A percentile compares a stretch with the other conserved stretches of the same genome.
Evolutionary conservation across 2,113 vertebrate species (phyloP).

Genomic region (Marmota monax): DNA sequence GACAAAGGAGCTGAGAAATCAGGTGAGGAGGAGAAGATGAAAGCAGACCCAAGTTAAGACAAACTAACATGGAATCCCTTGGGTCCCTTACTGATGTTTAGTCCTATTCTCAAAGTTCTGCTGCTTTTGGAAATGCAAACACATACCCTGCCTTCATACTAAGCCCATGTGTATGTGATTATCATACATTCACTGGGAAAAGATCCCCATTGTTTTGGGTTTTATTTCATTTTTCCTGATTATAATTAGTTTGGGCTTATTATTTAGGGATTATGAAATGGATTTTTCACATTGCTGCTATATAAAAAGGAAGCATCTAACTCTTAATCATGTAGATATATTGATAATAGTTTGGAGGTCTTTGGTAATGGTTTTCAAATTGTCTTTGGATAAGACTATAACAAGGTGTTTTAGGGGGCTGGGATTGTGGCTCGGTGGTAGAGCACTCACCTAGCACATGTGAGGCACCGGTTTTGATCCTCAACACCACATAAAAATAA

Average conservation of each 20-base stretch:
- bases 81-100: not conserved
- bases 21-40: not conserved
- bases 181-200: slow-evolving; percentile 53
- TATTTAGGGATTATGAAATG: slow-evolving; percentile 62
- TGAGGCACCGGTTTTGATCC: too few species aligned
- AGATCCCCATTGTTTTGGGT: slow-evolving; percentile 52
- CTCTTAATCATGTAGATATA: not conserved
- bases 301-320: slow-evolving; percentile 67
- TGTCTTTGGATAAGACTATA: not conserved
- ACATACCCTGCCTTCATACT: slow-evolving; percentile 13
- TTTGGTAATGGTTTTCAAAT: slow-evolving; percentile 33
- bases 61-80: not conserved
- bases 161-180: slow-evolving; percentile 51
- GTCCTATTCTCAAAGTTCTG: not conserved
- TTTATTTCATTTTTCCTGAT: slow-evolving; percentile 67
- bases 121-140: not conserved
- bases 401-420: too few species aligned
- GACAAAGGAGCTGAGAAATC: not conserved
- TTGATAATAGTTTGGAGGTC: not conserved
- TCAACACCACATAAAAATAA: too few species aligned
- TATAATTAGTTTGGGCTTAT: slow-evolving; percentile 67
- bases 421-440: too few species aligned
- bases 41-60: not conserved
- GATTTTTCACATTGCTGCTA: slow-evolving; percentile 62
- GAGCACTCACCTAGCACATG: too few species aligned